phyloP scores from a whole-genome alignment of 2,888 invertebrate species.

The Synanthedon tipuliformis region DNA sequence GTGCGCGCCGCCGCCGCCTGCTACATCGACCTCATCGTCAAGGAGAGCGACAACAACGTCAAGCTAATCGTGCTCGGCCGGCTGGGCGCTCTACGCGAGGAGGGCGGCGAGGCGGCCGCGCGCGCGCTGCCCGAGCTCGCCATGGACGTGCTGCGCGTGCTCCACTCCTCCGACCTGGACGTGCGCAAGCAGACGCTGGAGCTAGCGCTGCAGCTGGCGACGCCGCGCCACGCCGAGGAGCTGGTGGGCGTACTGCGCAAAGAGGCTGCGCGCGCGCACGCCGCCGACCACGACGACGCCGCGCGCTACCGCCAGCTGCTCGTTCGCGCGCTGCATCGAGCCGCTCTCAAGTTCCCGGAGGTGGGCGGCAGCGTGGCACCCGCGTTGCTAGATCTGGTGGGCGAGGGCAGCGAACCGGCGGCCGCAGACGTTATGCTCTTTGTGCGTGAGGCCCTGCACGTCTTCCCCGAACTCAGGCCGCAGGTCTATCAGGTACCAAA shows the following conservation, averaged over 20 bases:
- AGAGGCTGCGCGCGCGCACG: conserved; percentile 88
- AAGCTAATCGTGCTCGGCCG: conserved; percentile 97
- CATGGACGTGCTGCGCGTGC: conserved; percentile 96
- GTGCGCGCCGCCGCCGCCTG: conserved; percentile 95
- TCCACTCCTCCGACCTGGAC: conserved; percentile 94
- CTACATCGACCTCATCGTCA: conserved; percentile 98
- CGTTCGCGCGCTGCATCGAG: conserved; percentile 93
- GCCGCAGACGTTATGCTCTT: conserved; percentile 95
- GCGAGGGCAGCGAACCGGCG: conserved; percentile 89
- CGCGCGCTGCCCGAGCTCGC: conserved; percentile 87
- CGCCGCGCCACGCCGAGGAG: conserved; percentile 93
- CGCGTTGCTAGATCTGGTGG: conserved; percentile 92
- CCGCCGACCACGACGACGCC: conserved; percentile 94
- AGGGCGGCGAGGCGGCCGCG: conserved; percentile 86
- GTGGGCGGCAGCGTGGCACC: conserved; percentile 95
- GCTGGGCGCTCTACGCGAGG: conserved; percentile 85
- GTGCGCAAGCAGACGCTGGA: conserved; percentile 88
- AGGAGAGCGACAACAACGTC: conserved; percentile 99
- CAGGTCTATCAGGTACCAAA: conserved; percentile 80
- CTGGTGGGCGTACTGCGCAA: conserved; percentile 93
- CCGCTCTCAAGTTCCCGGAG: conserved; percentile 95
- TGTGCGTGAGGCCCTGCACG: conserved; percentile 95
- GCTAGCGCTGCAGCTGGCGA: conserved; percentile 89
- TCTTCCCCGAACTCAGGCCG: conserved; percentile 84
- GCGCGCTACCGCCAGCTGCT: conserved; percentile 95